Evolutionary conservation across 1,140 invertebrate genomes (phyloP), one percentile per base, ranked within the genome.

Genomic region (Atta cephalotes): DNA sequence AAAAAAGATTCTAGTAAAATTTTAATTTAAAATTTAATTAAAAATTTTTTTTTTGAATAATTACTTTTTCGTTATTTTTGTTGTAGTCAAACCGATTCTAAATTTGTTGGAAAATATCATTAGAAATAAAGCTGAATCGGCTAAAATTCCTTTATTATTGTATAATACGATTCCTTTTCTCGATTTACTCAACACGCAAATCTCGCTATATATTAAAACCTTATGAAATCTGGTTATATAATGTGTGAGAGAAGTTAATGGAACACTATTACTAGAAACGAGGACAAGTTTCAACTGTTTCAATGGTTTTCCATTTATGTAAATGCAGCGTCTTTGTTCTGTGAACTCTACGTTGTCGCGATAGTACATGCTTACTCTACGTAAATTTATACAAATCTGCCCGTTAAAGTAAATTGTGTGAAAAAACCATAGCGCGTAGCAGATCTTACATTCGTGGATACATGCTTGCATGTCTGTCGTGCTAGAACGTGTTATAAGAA

Each of bases 381-480:
- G 25, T 60, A 72, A 60, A 72, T 39, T 82, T 49, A 28, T 28
- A 82, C 68, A 74, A 62, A 82, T 58, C 14, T 18, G 25, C 4
- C 35, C 4, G 68, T 82, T 49, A 71, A 82, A 71, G 53, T 82
- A 74, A 82, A 82, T 74, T 60, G 53, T 63, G 31, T 49, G 58
- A 76, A 84, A 84, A 84, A 66, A 60, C 35, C 35, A 39, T 31
- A 74, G 18, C 70, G 80, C 16, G 25, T 39, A 39, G 53, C 51
- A 62, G 28, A 3, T 9, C 56, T 63, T 60, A 60, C 39, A 74
- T 60, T 74, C 28, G 39, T 70, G 80, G n/a, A 63, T 84, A 76
- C 70, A 45, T 49, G 56, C 25, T 84, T 70, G 80, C 80, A 76
- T 84, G 80, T 84, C 56, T 39, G 80, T 49, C 39, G 39, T 63